Conservation (phyloP, 2,113 vertebrate genomes). For the Anthoscopus minutus region DNA sequence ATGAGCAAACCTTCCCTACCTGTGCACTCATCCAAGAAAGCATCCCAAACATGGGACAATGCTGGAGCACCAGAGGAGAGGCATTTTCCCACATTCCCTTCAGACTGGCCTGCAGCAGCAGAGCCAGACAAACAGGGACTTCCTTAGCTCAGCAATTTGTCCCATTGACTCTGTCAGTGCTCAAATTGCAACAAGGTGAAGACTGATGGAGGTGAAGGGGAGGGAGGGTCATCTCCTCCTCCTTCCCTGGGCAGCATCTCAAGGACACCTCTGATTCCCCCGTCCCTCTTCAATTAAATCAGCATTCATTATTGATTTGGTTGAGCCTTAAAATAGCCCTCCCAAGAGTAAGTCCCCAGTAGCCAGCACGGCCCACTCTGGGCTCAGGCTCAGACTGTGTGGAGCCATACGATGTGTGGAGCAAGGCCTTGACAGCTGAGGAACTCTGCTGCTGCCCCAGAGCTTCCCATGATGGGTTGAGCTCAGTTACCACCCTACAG, state of each 20-base stretch:
- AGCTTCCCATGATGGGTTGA: background rate
- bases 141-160: background rate
- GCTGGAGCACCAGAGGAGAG: background rate
- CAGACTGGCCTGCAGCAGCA: background rate
- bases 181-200: background rate
- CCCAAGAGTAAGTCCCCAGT: background rate
- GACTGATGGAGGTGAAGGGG: background rate
- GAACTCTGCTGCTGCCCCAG: background rate
- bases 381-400: background rate
- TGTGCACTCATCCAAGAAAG: background rate
- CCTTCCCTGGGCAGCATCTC: background rate
- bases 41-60: background rate
- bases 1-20: background rate
- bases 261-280: conserved; percentile 33
- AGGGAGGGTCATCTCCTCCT: background rate
- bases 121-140: background rate
- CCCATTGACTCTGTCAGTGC: background rate
- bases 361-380: background rate
- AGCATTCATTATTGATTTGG: conserved; percentile 43
- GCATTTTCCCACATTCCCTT: background rate
- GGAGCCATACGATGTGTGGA: background rate
- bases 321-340: conserved; percentile 43
- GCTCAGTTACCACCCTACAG: accelerated
- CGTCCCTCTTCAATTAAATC: conserved; percentile 27
- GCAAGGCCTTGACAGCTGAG: background rate